Conservation (phyloP, 64 coral and sea anemone species). For the Dendrophyllia cribrosa region DNA sequence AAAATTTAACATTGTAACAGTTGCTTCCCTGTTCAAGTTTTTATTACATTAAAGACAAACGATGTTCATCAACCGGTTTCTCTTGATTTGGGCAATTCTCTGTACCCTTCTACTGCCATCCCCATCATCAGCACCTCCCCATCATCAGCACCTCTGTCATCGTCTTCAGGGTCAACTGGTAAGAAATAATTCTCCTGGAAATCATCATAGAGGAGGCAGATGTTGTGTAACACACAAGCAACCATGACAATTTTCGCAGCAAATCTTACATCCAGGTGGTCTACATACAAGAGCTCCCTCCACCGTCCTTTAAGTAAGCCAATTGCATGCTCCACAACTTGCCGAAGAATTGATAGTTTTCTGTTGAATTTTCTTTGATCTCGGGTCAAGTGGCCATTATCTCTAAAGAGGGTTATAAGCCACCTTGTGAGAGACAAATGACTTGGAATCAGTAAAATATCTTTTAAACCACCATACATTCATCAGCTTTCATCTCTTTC, state of each 20-base stretch:
- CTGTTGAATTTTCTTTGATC: too few relatives aligned
- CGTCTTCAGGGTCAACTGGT: constrained; percentile 24
- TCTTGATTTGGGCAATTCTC: constrained; percentile 26
- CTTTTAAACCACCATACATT: too few relatives aligned
- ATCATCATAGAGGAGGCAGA: constrained; percentile 25
- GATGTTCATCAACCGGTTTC: constrained; percentile 40
- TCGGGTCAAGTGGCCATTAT: too few relatives aligned
- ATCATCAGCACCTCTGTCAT: constrained; percentile 15
- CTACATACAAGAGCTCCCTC: constrained; percentile 24
- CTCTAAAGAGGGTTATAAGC: too few relatives aligned
- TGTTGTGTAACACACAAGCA: constrained; percentile 51
- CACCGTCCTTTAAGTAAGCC: too few relatives aligned
- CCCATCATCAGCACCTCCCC: constrained; percentile 11
- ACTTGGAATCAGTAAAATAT: too few relatives aligned
- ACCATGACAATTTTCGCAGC: constrained; percentile 24
- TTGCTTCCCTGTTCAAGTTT: too few relatives aligned
- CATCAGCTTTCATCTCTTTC: too few relatives aligned
- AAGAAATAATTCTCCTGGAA: constrained; percentile 41
- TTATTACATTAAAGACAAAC: constrained; percentile 15
- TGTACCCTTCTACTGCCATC: constrained; percentile 2
- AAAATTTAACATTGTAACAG: too few relatives aligned
- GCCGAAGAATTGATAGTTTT: too few relatives aligned
- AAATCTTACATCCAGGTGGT: constrained; percentile 41
- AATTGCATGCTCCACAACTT: too few relatives aligned
- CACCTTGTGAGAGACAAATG: too few relatives aligned